Evolutionary conservation across 2,797 vertebrate genomes (phyloP).

Genomic region (Semaprochilodus insignis): DNA sequence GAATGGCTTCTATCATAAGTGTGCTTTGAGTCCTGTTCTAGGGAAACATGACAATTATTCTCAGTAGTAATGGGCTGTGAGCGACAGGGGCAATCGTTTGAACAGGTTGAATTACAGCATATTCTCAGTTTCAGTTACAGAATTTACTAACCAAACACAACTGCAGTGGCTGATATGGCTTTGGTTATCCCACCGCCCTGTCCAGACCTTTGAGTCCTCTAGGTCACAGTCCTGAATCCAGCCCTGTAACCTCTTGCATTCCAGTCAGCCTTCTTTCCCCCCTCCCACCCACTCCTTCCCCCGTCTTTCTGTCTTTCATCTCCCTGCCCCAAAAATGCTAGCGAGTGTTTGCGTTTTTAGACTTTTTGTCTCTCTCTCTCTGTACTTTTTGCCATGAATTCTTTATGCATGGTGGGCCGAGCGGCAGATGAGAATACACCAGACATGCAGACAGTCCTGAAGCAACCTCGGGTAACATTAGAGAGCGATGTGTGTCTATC

Average conservation of each 20-base stretch:
- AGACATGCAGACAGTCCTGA: slow-evolving; percentile 16
- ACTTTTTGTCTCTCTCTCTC: not conserved
- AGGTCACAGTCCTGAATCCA: slow-evolving; percentile 67
- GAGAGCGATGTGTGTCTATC: slow-evolving; percentile 57
- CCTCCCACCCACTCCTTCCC: slow-evolving; percentile 15
- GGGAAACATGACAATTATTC: not conserved
- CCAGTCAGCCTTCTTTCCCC: slow-evolving; percentile 57
- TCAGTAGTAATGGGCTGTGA: not conserved
- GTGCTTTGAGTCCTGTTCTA: not conserved
- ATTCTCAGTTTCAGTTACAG: slow-evolving; percentile 2
- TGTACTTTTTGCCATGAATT: slow-evolving; percentile 31
- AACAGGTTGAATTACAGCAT: not conserved
- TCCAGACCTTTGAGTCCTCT: slow-evolving; percentile 54
- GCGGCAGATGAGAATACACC: not conserved
- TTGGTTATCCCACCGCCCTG: slow-evolving; percentile 57
- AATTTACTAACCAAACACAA: slow-evolving; percentile 51
- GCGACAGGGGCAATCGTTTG: not conserved
- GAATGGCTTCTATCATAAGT: not conserved
- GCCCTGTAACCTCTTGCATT: slow-evolving; percentile 72
- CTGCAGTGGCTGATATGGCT: slow-evolving; percentile 52
- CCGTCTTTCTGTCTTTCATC: slow-evolving; percentile 42
- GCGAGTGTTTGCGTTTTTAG: slow-evolving; percentile 16
- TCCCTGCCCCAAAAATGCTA: slow-evolving; percentile 8
- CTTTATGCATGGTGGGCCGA: slow-evolving; percentile 15
- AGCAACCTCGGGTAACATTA: slow-evolving; percentile 21